Conservation (phyloP, 2,888 invertebrate species). For the Alviniconcha strummeri region DNA sequence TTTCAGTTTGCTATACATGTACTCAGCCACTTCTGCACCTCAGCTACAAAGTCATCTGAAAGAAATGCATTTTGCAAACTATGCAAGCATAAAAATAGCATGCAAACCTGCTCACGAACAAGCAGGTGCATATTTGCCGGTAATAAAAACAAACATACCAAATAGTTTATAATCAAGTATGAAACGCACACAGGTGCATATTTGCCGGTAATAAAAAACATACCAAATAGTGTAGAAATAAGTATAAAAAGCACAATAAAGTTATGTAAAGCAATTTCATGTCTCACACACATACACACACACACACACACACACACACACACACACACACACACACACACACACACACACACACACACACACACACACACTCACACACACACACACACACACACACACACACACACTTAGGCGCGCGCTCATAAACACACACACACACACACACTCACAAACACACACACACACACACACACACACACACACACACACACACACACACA, state of each 20-base stretch:
- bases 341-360: neutral
- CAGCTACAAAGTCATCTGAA: neutral
- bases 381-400: neutral
- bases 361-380: neutral
- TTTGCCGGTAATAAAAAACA: neutral
- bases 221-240: neutral
- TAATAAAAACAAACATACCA: no score
- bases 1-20: neutral
- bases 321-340: neutral
- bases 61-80: neutral
- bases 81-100: neutral
- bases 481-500: constrained; percentile 1
- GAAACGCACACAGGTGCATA: no score
- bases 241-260: neutral
- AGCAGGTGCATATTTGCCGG: no score
- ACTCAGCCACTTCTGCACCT: no score
- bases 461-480: constrained; percentile 11
- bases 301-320: neutral
- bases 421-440: neutral
- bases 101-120: no score
- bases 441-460: neutral
- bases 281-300: neutral
- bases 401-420: neutral
- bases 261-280: neutral
- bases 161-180: no score